Evolutionary conservation across 2,888 invertebrate species (phyloP).

Genomic region (Tipula vernalis): DNA sequence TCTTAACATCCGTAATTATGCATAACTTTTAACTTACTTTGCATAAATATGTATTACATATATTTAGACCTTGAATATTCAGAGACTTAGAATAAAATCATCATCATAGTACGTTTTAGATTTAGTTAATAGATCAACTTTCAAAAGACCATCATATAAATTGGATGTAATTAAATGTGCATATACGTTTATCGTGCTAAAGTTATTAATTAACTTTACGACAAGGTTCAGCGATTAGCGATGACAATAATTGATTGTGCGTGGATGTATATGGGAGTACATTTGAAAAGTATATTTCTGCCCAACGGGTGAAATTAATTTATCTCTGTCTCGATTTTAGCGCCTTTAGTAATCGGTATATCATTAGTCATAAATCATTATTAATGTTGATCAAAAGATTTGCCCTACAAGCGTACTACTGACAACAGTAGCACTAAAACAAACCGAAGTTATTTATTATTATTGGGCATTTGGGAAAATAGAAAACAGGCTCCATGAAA

Average conservation of each 20-base stretch:
- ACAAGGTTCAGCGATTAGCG: background rate
- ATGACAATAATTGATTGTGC: background rate
- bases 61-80: background rate
- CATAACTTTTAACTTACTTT: background rate
- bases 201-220: background rate
- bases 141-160: background rate
- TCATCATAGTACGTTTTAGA: background rate
- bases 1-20: background rate
- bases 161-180: background rate
- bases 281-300: background rate
- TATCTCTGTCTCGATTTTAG: background rate
- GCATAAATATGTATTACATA: background rate
- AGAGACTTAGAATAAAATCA: background rate
- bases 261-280: background rate
- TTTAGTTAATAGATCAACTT: background rate
- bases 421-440: no score
- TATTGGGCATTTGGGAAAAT: no score
- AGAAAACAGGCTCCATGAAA: no score
- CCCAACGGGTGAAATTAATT: background rate
- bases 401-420: no score
- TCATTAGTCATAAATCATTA: background rate
- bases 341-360: background rate
- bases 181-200: background rate
- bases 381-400: background rate
- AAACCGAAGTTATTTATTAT: no score